Percentiles rank a stretch among this genome's conserved stretches.
phyloP scores from a whole-genome alignment of 2,113 vertebrate genomes.

The Neolamprologus toae region DNA sequence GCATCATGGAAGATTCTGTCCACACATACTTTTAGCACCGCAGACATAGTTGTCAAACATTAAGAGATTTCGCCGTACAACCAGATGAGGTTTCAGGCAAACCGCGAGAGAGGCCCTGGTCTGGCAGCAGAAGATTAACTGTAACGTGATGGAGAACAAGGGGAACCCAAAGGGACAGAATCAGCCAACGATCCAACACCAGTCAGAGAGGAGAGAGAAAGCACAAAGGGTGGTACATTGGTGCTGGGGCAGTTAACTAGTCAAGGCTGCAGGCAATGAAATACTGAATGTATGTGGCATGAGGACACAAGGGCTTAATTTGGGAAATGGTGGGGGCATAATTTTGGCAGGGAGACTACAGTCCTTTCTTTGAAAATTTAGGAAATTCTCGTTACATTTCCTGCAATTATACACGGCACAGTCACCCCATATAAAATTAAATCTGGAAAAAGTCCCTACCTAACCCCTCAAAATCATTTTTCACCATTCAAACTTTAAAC shows the following conservation, averaged over 20 bases:
- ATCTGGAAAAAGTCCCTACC: background rate
- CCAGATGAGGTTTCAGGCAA: slow-evolving; percentile 14
- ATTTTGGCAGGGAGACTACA: background rate
- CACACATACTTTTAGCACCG: background rate
- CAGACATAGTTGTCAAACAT: slow-evolving; percentile 24
- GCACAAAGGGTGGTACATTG: background rate
- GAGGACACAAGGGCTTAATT: background rate
- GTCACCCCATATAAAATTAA: background rate
- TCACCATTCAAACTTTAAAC: background rate
- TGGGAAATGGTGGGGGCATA: background rate
- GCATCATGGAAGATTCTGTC: slow-evolving; percentile 27
- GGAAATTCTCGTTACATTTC: background rate
- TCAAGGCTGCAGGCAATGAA: background rate
- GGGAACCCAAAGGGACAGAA: slow-evolving; percentile 1
- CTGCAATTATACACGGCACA: background rate
- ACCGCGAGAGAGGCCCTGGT: slow-evolving; percentile 33
- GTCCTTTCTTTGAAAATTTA: background rate
- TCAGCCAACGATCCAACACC: background rate
- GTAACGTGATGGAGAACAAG: slow-evolving; percentile 4
- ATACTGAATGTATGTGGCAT: background rate
- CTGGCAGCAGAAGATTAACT: slow-evolving; percentile 21
- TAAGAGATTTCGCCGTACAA: slow-evolving; percentile 26
- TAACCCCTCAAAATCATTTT: background rate
- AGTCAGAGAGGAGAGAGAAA: background rate
- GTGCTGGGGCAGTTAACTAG: background rate